phyloP scores from a whole-genome alignment of 2,888 invertebrate species.

The Pristionchus entomophagus region DNA sequence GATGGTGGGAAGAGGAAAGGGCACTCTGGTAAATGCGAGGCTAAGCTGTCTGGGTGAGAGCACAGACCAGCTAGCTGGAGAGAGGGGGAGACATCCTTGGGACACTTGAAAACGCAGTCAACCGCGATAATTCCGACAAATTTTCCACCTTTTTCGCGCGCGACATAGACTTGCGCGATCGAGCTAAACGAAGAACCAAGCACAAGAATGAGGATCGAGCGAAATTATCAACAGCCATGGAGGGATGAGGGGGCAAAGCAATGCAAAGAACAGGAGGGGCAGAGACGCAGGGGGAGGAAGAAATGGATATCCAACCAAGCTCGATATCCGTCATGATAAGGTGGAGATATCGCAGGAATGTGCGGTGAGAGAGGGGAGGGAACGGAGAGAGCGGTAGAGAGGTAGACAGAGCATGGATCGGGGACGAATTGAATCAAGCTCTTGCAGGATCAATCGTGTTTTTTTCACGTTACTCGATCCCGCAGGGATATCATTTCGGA shows the following conservation, averaged over 20 bases:
- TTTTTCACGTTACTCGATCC: background rate
- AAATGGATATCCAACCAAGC: background rate
- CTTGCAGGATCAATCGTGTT: too few relatives aligned
- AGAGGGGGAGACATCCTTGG: too few relatives aligned
- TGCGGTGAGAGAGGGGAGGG: slow-evolving; percentile 4
- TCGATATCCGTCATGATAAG: slow-evolving; percentile 26
- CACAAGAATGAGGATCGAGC: too few relatives aligned
- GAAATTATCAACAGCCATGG: too few relatives aligned
- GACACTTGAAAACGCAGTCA: too few relatives aligned
- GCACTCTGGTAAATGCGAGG: background rate
- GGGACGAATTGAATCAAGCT: background rate
- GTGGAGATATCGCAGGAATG: slow-evolving; percentile 12
- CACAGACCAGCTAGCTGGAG: too few relatives aligned
- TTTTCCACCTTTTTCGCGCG: background rate
- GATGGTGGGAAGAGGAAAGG: background rate
- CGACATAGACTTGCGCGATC: background rate
- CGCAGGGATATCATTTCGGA: too few relatives aligned
- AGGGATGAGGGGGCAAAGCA: too few relatives aligned
- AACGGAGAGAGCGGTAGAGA: slow-evolving; percentile 35
- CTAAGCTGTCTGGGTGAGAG: slow-evolving; percentile 5
- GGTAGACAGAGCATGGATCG: slow-evolving; percentile 1
- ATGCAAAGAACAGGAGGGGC: background rate
- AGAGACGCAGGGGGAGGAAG: slow-evolving; percentile 11
- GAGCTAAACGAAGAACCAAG: background rate
- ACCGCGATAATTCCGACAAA: too few relatives aligned